Conservation (phyloP, 1,140 invertebrate genomes). For the Pseudoatta argentina region DNA sequence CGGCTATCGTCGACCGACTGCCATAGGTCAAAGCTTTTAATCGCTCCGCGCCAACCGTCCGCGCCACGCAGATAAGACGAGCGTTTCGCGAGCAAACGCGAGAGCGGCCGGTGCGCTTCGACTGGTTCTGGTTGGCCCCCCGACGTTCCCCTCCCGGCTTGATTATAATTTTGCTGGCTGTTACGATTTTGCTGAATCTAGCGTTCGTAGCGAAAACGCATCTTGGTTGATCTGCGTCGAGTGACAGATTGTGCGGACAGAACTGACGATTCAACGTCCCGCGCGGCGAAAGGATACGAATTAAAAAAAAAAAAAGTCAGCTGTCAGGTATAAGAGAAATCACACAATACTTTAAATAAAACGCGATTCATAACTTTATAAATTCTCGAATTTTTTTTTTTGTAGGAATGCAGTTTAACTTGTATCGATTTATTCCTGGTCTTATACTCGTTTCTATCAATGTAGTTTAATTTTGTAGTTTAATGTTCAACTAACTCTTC, state of each 20-base stretch:
- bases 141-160: neutral
- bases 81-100: slow-evolving; percentile 76
- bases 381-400: neutral
- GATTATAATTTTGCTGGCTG: slow-evolving; percentile 11
- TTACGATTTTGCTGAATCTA: slow-evolving; percentile 16
- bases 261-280: neutral
- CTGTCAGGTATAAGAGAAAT: neutral
- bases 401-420: neutral
- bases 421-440: neutral
- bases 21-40: slow-evolving; percentile 85
- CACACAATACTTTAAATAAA: neutral
- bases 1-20: slow-evolving; percentile 83
- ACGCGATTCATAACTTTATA: neutral
- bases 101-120: slow-evolving; percentile 6
- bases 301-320: too few relatives aligned
- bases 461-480: too few relatives aligned
- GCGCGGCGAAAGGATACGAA: neutral
- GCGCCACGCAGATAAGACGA: slow-evolving; percentile 75
- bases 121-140: neutral
- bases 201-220: neutral
- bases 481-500: too few relatives aligned
- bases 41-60: slow-evolving; percentile 63
- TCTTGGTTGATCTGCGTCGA: neutral
- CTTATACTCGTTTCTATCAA: neutral
- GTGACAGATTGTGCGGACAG: too few relatives aligned